Evolutionary conservation across 2,113 vertebrate genomes (phyloP), one percentile per base, ranked within the genome.

Genomic region (Mesocricetus auratus): DNA sequence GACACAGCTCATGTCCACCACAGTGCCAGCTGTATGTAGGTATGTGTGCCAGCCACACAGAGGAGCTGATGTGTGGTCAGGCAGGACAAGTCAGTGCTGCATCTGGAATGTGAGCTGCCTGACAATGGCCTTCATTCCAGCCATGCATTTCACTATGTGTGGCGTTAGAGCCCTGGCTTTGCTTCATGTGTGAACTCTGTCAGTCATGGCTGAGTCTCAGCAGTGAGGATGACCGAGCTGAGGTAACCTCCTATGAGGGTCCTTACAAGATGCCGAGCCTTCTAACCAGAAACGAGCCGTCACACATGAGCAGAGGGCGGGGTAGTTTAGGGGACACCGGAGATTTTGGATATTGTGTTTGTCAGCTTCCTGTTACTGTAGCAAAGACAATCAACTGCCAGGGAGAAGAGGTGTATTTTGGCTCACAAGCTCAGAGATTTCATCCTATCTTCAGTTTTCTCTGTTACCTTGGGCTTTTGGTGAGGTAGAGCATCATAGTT

Each of bases 51-150:
- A 36, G 17, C 21, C 50, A 81, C 53, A 39, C 21, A 39, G 68
- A 56, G 29, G 56, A 53, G 50, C 60, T 71, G 36, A 22, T 42
- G 53, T 83, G 19, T 24, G 26, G 4, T 16, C 29, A 16, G 12
- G 42, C 1, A 36, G 53, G 53, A 47, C 0, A 0, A 19, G 50
- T 36, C 5, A 47, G 47, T 1, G 0, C 45, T 12, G 31, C 5
- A 3, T 77, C 60, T 68, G 82, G 24, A 56, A n/a, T 58, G 74
- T 56, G 10, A 26, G 4, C n/a, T 31, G 36, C 62, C 15, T 7
- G 31, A 19, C 1, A 4, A 0, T 13, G 58, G 39, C 85, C 73
- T 53, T 66, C 33, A 2, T 31, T 86, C 64, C 42, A 33, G 58
- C 71, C 0, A 0, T 36, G 66, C 33, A 9, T n/a, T 82, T 62